A percentile compares a stretch with the other conserved stretches of the same genome.
These are phyloP conservation scores for Ochotona curzoniae DNA, from an alignment of 2,113 vertebrate species.

Conservation along the genomic window DNA sequence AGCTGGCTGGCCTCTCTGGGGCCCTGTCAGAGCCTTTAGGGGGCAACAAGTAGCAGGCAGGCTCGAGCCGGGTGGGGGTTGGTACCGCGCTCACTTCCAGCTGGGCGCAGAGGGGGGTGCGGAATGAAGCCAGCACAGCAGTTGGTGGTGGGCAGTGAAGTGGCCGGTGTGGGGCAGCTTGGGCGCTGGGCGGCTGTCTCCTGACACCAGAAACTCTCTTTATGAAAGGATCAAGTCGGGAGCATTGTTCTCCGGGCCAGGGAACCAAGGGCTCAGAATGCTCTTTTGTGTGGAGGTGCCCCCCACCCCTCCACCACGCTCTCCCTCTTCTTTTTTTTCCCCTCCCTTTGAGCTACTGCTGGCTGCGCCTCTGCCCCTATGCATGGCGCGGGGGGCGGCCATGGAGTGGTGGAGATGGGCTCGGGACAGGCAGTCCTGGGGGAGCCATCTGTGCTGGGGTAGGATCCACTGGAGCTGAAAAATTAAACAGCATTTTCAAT, in stretches of 20 bases:
- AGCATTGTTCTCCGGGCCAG: conserved; percentile 90
- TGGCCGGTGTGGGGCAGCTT: conserved; percentile 74
- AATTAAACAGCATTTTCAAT: conserved; percentile 92
- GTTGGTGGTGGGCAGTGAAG: conserved; percentile 83
- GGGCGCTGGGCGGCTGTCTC: conserved; percentile 92
- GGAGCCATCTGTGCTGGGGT: conserved; percentile 96
- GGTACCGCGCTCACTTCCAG: conserved; percentile 77
- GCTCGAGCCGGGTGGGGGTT: conserved; percentile 50
- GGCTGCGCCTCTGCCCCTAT: conserved; percentile 86
- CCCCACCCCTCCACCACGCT: conserved; percentile 9
- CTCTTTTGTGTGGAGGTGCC: conserved; percentile 94
- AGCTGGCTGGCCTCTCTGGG: conserved; percentile 82
- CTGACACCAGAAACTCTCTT: conserved; percentile 94
- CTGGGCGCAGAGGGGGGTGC: conserved; percentile 77
- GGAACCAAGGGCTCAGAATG: conserved; percentile 96
- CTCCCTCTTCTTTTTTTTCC: conserved; percentile 77
- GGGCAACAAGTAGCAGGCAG: conserved; percentile 81
- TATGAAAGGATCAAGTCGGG: conserved; percentile 92
- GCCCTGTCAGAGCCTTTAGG: conserved; percentile 82
- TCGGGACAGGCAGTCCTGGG: conserved; percentile 91
- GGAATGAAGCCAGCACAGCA: conserved; percentile 77
- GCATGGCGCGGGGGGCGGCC: conserved; percentile 68
- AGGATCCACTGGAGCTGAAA: conserved; percentile 92
- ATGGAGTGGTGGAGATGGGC: conserved; percentile 87
- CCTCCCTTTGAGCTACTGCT: conserved; percentile 91